Conservation (phyloP, 2,797 vertebrate species). For the Silurus aristotelis region DNA sequence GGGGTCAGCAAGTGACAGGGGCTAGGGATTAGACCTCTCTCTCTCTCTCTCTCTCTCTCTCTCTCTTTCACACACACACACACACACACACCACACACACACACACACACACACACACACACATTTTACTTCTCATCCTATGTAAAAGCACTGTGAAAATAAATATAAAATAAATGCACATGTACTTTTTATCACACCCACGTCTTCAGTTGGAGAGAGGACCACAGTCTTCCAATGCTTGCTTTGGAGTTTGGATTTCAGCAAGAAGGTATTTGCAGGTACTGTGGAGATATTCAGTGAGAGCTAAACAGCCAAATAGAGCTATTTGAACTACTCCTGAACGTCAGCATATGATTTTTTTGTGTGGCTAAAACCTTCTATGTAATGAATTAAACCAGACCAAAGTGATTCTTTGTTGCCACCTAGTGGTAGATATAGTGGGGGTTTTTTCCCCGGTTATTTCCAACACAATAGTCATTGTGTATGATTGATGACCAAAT, state of each 20-base stretch:
- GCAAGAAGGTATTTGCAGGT: neutral
- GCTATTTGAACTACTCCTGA: neutral
- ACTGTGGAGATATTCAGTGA: neutral
- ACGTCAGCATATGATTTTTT: neutral
- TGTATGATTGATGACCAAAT: too few species aligned
- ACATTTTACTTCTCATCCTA: neutral
- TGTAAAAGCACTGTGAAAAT: neutral
- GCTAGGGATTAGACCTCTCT: neutral
- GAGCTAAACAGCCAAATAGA: neutral
- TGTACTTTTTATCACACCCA: neutral
- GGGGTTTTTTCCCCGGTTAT: neutral
- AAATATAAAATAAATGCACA: too few species aligned
- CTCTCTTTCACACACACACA: neutral
- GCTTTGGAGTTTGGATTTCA: neutral
- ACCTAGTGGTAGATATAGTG: slow-evolving; percentile 30
- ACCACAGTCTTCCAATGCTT: neutral
- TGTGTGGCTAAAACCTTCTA: neutral
- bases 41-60: too few species aligned
- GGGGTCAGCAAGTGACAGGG: neutral
- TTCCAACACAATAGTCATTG: neutral
- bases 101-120: slow-evolving; percentile 4
- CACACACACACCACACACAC: slow-evolving; percentile 2
- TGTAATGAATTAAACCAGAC: neutral
- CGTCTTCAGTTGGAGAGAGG: neutral
- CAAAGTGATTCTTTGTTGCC: slow-evolving; percentile 41